Evolutionary conservation across 2,113 vertebrate species (phyloP).

Genomic region (Struthidea cinerea): DNA sequence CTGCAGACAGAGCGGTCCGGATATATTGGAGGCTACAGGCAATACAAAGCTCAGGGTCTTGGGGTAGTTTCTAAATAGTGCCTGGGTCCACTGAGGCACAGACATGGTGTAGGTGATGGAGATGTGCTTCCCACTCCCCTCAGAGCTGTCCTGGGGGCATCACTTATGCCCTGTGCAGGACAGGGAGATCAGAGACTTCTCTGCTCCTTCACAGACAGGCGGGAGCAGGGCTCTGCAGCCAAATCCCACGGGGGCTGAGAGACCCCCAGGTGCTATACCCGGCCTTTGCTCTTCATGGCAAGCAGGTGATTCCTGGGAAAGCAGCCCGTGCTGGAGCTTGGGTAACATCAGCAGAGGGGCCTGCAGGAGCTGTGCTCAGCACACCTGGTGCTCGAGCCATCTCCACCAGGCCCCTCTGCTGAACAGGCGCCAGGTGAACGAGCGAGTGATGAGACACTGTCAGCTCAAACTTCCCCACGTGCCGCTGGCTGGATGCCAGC

Average conservation of each 20-base stretch:
- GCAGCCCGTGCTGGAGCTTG: background rate
- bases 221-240: background rate
- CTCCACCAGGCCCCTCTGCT: background rate
- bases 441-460: background rate
- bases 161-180: background rate
- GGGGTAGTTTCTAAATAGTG: background rate
- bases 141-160: background rate
- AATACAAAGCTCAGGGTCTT: background rate
- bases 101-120: accelerated
- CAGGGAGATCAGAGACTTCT: background rate
- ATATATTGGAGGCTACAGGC: background rate
- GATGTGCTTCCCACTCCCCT: background rate
- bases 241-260: background rate
- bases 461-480: background rate
- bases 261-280: accelerated
- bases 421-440: background rate
- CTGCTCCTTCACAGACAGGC: background rate
- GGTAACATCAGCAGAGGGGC: background rate
- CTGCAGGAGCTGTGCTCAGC: background rate
- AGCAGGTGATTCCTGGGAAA: background rate
- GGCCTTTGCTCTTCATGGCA: background rate
- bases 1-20: background rate
- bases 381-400: background rate
- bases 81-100: background rate
- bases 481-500: background rate